Base-by-base conservation (phyloP, 1,140 invertebrate species). In the Zaprionus tsacasi region DNA sequence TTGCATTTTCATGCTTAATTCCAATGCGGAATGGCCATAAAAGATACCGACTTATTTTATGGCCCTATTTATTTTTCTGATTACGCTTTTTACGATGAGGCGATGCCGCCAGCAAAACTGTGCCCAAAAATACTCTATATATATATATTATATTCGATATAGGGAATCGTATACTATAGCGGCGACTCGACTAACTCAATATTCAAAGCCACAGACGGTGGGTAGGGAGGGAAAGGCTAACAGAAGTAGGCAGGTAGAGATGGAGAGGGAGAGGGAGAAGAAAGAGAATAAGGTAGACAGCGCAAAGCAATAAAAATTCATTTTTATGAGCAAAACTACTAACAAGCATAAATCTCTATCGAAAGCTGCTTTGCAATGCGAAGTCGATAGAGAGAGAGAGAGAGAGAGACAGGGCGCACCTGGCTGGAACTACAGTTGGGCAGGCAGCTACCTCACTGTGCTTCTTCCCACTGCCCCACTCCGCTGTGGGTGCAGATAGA, bases 241-340 rank as follows among this genome's bases (percentile, higher is more conserved):
- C 75, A 52, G 63, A 70, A 66, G 78, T 78, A 81, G 68, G 81
- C 72, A 52, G 4, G 15, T 6, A 33, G 6, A 0, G n/a, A n/a
- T n/a, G n/a, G n/a, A n/a, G n/a, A 21, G 2, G 21, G 21, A 2
- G 36, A 15, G 30, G 5, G 7, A 15, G 40, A 17, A n/a, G n/a
- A 27, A 6, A 13, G 3, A 30, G 5, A 1, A 6, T 10, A 25
- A 13, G 33, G 27, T 10, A 33, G 71, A 10, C 82, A 61, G 63
- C 70, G 72, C 78, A 86, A 85, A 71, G 85, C 85, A 89, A 89
- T 89, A 89, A 89, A 89, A 89, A 90, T 89, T 78, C 86, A 89
- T 89, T 89, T 89, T 89, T 89, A 89, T 89, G 85, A 89, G 85
- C 85, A 89, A 90, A 89, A 89, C 85, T 89, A 89, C 81, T 86